A percentile compares a stretch with the other conserved stretches of the same genome.
Evolutionary conservation across 2,113 vertebrate species (phyloP).

Genomic region (Cololabis saira): DNA sequence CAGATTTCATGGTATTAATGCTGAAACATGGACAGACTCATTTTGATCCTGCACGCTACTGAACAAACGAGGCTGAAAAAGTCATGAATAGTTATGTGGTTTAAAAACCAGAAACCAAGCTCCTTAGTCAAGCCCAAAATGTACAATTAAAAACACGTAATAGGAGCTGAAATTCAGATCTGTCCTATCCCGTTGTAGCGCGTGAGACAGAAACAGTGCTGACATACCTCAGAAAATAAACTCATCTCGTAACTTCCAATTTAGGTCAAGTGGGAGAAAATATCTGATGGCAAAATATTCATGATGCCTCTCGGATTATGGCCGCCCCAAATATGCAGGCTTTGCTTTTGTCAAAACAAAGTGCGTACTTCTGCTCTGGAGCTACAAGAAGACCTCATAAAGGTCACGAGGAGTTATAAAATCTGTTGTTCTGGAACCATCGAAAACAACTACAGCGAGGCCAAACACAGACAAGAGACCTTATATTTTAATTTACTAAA

Average conservation of each 20-base stretch:
- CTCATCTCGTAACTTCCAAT: constrained; percentile 65
- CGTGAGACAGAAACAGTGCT: constrained; percentile 45
- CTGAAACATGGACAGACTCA: background rate
- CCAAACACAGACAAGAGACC: background rate
- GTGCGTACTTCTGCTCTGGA: background rate
- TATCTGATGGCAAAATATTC: constrained; percentile 27
- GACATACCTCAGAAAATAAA: constrained; percentile 45
- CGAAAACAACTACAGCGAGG: constrained; percentile 14
- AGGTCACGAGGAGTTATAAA: background rate
- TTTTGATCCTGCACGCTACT: background rate
- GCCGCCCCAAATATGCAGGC: constrained; percentile 39
- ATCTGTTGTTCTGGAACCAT: constrained; percentile 19
- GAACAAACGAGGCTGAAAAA: no score
- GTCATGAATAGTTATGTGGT: no score
- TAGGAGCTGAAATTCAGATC: constrained; percentile 4
- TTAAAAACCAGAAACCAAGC: no score
- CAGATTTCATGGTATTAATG: background rate
- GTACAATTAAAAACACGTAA: background rate
- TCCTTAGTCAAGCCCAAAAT: background rate
- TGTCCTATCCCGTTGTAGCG: background rate
- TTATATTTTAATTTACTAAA: no score
- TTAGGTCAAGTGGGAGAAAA: constrained; percentile 64
- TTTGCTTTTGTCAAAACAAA: constrained; percentile 21
- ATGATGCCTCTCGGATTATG: constrained; percentile 20
- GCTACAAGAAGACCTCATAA: background rate